Percentiles rank a stretch among this genome's conserved stretches.
Evolutionary conservation across 2,113 vertebrate species (phyloP).

Genomic region (Poeciliopsis retropinna): DNA sequence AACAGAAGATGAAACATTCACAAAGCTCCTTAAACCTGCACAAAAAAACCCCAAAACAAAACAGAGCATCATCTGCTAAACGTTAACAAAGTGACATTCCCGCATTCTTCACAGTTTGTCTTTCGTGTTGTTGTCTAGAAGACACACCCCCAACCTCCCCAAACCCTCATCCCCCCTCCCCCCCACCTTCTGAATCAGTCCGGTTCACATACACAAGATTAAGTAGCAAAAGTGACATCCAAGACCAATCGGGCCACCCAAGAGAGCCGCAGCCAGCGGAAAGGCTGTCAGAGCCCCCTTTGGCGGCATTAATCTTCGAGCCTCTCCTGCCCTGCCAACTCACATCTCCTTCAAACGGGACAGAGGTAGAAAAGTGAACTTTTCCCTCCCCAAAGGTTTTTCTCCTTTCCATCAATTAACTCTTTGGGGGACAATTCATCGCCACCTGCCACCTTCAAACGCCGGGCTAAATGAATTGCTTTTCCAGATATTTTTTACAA

Average conservation of each 20-base stretch:
- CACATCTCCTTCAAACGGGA: slow-evolving; percentile 93
- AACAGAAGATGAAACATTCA: not conserved
- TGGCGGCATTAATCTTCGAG: slow-evolving; percentile 97
- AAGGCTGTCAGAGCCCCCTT: slow-evolving; percentile 95
- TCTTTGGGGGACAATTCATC: slow-evolving; percentile 80
- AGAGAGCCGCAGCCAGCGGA: slow-evolving; percentile 91
- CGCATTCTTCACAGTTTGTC: slow-evolving; percentile 41
- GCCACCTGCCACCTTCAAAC: slow-evolving; percentile 75
- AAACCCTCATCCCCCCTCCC: slow-evolving; percentile 41
- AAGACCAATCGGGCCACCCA: slow-evolving; percentile 99
- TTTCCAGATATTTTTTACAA: slow-evolving; percentile 69
- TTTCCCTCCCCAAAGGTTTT: slow-evolving; percentile 77
- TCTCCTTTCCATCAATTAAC: slow-evolving; percentile 81
- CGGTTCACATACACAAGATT: slow-evolving; percentile 98
- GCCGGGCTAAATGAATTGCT: slow-evolving; percentile 56
- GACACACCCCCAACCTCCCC: slow-evolving; percentile 44
- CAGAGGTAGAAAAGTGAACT: slow-evolving; percentile 70
- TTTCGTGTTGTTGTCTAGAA: slow-evolving; percentile 82
- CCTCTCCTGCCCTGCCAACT: slow-evolving; percentile 95
- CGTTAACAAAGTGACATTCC: slow-evolving; percentile 47
- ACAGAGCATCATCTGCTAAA: slow-evolving; percentile 41
- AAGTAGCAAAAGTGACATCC: slow-evolving; percentile 99
- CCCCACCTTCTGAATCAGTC: slow-evolving; percentile 83
- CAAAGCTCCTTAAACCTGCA: slow-evolving; percentile 1
- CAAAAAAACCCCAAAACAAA: not conserved